Conservation (phyloP, 2,113 vertebrate species). For the Anolis sagrei region DNA sequence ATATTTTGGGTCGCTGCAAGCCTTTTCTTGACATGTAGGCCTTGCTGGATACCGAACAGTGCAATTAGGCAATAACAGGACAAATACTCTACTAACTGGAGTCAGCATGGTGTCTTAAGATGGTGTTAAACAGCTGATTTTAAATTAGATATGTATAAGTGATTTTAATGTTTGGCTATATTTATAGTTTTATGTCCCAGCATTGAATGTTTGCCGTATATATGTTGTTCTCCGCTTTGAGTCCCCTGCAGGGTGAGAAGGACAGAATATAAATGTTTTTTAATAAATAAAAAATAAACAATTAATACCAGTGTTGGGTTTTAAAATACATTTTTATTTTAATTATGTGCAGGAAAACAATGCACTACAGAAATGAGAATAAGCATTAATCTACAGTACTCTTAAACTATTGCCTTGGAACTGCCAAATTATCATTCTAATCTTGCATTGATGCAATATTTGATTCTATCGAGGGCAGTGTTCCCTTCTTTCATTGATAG, state of each 20-base stretch:
- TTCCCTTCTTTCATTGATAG: background rate
- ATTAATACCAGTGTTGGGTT: background rate
- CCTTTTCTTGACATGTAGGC: background rate
- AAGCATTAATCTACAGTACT: background rate
- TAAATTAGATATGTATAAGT: too few species aligned
- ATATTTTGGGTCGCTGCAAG: background rate
- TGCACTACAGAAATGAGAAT: background rate
- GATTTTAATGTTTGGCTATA: too few species aligned
- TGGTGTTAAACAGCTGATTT: too few species aligned
- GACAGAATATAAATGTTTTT: too few species aligned
- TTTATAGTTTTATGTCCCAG: too few species aligned
- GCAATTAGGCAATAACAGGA: too few species aligned
- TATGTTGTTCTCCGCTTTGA: too few species aligned
- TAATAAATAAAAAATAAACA: too few species aligned
- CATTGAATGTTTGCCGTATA: too few species aligned
- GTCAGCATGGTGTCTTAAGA: too few species aligned
- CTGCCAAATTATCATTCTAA: background rate
- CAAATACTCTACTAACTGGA: too few species aligned
- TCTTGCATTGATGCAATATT: background rate
- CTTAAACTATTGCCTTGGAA: background rate
- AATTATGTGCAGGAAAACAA: background rate
- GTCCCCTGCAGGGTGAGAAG: too few species aligned
- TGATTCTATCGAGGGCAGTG: background rate
- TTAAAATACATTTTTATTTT: background rate
- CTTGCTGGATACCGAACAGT: background rate